These are phyloP conservation scores for Trilocha varians DNA, from an alignment of 2,888 invertebrate species.

Conservation along the genomic window DNA sequence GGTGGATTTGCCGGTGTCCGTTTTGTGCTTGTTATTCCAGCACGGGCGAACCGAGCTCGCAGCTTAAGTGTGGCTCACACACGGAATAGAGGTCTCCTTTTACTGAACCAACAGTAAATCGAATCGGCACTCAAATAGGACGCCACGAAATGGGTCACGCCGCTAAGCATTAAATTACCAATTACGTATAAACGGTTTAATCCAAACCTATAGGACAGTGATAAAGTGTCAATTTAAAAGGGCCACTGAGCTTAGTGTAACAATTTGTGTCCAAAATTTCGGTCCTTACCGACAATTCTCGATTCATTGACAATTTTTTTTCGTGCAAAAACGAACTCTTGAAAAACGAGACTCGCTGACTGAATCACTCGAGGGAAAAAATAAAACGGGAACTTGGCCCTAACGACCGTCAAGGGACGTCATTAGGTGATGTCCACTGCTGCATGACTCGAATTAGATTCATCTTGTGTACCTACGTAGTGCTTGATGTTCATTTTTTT, in stretches of 20 bases:
- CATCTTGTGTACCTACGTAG: constrained; percentile 17
- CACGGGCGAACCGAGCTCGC: constrained; percentile 32
- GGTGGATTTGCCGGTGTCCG: constrained; percentile 60
- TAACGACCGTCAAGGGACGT: constrained; percentile 59
- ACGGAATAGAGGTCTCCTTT: constrained; percentile 15
- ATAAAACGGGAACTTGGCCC: constrained; percentile 47
- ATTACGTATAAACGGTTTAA: not conserved
- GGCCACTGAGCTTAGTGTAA: not conserved
- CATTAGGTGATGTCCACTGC: constrained; percentile 56
- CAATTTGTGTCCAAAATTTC: not conserved
- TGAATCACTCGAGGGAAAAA: constrained; percentile 55
- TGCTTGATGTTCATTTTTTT: constrained; percentile 17
- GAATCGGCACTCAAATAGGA: constrained; percentile 8
- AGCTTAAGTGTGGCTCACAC: constrained; percentile 32
- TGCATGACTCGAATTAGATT: constrained; percentile 48
- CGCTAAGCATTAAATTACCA: not conserved
- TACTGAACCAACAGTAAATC: constrained; percentile 17
- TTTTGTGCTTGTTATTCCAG: constrained; percentile 58
- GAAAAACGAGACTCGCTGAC: constrained; percentile 44
- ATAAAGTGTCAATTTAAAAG: not conserved
- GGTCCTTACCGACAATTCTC: not conserved
- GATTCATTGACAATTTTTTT: constrained; percentile 23
- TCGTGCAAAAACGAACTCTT: constrained; percentile 27
- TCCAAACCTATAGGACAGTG: not conserved
- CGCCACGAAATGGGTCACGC: constrained; percentile 3